phyloP scores from a whole-genome alignment of 2,888 invertebrate species.

The Eledone cirrhosa region DNA sequence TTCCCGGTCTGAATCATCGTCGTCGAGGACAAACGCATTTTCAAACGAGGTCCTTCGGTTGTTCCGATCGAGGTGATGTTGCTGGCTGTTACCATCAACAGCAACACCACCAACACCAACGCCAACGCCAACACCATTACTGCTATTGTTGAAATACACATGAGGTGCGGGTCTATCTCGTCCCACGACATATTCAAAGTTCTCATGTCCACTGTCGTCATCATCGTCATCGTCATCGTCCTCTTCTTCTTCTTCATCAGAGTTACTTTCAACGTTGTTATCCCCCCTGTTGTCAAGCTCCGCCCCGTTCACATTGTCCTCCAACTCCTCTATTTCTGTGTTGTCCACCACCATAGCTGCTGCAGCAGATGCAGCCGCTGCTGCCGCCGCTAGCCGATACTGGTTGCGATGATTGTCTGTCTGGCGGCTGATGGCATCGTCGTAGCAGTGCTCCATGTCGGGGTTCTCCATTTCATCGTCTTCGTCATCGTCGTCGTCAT shows the following conservation, averaged over 20 bases:
- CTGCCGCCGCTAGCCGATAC: slow-evolving; percentile 1
- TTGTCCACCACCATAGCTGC: slow-evolving; percentile 22
- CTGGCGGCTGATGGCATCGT: slow-evolving; percentile 50
- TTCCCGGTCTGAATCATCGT: slow-evolving; percentile 45
- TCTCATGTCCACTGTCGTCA: not conserved
- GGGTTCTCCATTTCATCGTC: slow-evolving; percentile 51
- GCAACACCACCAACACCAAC: too few relatives aligned
- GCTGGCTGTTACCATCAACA: not conserved
- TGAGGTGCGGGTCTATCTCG: too few relatives aligned
- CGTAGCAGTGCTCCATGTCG: slow-evolving; percentile 57
- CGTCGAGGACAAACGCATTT: slow-evolving; percentile 40
- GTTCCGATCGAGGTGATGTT: not conserved
- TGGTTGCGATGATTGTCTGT: slow-evolving; percentile 31
- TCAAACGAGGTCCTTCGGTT: slow-evolving; percentile 31
- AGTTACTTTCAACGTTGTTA: not conserved
- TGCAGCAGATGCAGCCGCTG: not conserved
- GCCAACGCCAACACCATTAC: not conserved
- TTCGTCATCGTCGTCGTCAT: slow-evolving; percentile 44
- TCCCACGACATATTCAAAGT: too few relatives aligned
- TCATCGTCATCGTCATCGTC: not conserved
- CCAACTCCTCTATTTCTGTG: not conserved
- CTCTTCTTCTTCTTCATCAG: not conserved
- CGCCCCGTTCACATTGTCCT: not conserved
- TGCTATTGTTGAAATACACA: not conserved
- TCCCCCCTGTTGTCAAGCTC: not conserved